phyloP scores from a whole-genome alignment of 1,140 invertebrate genomes.

The Lasaia peninsularis region DNA sequence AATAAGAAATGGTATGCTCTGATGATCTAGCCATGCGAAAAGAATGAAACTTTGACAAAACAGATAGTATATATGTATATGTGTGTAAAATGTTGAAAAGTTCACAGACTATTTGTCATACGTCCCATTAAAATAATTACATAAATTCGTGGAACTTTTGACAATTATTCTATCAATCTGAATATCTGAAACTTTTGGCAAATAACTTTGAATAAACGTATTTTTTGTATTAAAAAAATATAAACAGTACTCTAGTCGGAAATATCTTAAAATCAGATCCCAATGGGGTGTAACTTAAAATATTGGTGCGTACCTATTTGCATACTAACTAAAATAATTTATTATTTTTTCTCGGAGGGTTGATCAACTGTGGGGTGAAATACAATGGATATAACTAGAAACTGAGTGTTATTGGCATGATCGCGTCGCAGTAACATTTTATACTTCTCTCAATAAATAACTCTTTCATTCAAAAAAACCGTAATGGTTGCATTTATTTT shows the following conservation, averaged over 20 bases:
- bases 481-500: not conserved
- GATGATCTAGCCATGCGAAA: no score
- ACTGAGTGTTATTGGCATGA: slow-evolving; percentile 69
- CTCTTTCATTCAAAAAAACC: not conserved
- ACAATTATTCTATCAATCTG: no score
- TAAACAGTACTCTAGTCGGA: slow-evolving; percentile 3
- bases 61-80: no score
- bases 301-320: slow-evolving; percentile 71
- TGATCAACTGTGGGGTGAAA: slow-evolving; percentile 53
- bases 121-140: no score
- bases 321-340: slow-evolving; percentile 78
- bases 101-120: no score
- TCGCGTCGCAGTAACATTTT: slow-evolving; percentile 48
- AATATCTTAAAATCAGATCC: slow-evolving; percentile 25
- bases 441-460: slow-evolving; percentile 18
- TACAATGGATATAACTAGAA: slow-evolving; percentile 65
- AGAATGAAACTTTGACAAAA: no score
- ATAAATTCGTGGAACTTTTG: no score
- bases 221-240: not conserved
- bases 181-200: no score
- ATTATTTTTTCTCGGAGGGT: slow-evolving; percentile 73
- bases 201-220: no score
- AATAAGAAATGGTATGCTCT: no score
- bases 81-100: no score
- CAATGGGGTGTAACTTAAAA: slow-evolving; percentile 72